These are phyloP conservation scores for Alosa alosa DNA, from an alignment of 2,113 vertebrate species.

Conservation along the genomic window DNA sequence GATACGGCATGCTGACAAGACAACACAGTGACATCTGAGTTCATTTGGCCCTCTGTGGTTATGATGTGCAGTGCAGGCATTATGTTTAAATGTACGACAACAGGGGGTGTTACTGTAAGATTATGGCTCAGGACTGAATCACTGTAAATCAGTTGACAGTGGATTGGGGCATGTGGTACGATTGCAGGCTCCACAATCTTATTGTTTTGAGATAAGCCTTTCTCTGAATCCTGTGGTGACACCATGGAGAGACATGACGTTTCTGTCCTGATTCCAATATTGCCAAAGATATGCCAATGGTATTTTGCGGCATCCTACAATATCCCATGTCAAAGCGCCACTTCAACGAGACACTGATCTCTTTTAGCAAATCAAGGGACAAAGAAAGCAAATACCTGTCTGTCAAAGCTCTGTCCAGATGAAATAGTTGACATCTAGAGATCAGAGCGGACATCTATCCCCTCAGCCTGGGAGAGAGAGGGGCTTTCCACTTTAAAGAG, in stretches of 20 bases:
- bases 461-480: neutral
- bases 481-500: neutral
- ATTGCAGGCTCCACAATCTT: neutral
- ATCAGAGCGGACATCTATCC: neutral
- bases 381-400: neutral
- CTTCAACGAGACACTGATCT: neutral
- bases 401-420: neutral
- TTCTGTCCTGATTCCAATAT: no score
- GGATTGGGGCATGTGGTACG: neutral
- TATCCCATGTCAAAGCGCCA: no score
- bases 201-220: no score
- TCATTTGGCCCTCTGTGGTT: constrained; percentile 17
- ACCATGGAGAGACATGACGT: no score
- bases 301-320: no score
- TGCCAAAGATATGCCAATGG: no score
- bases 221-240: neutral
- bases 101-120: neutral
- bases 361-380: neutral
- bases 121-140: constrained; percentile 13
- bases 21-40: neutral
- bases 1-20: neutral
- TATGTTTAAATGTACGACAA: neutral
- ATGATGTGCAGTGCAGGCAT: neutral
- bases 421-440: neutral
- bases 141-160: constrained; percentile 7